Evolutionary conservation across 1,140 invertebrate species (phyloP), one percentile per base, ranked within the genome.

Genomic region (Drosophila baimaii): DNA sequence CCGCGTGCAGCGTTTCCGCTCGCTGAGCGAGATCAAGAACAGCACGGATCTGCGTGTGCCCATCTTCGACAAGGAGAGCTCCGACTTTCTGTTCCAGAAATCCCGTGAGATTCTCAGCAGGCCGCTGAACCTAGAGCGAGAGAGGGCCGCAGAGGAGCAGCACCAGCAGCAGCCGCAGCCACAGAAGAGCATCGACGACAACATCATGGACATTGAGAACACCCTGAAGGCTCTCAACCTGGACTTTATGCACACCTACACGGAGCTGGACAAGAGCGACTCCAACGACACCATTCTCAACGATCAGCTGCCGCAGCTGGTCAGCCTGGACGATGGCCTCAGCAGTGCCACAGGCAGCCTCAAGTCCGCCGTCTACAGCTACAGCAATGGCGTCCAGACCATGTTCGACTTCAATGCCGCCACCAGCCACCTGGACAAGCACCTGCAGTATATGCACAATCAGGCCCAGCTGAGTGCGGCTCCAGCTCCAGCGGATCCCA

Each of bases 1-100:
- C 19, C 21, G 15, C 21, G 46, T 17, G 58, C 71, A 94, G 73
- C 94, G 94, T 76, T 94, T 94, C 75, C 94, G 94, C 76, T 92
- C 94, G 46, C 54, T 92, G 59, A 91, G 90, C 59, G 91, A 92
- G 68, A 78, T 92, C 73, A 79, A 92, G 52, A 90, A 92, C 70
- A 76, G 56, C 59, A 77, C 91, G 33, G 92, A 93, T n/a, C 81
- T 93, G 51, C 83, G 95, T 64, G 91, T 95, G 25, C 95, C 95
- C 4, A 86, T 95, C 2, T 96, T 95, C 94, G 95, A 95, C 85
- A 95, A 95, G 90, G 95, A 95, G 7, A 95, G 95, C 7, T 95
- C 95, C 0, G 95, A 96, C 86, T 95, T 95, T 77, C 95, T 95
- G 81, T 95, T 96, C 69, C 95, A 95, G 5, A 95, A 95, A 74